These are phyloP conservation scores for Tapera naevia DNA, from an alignment of 2,797 vertebrate genomes.

Conservation along the genomic window DNA sequence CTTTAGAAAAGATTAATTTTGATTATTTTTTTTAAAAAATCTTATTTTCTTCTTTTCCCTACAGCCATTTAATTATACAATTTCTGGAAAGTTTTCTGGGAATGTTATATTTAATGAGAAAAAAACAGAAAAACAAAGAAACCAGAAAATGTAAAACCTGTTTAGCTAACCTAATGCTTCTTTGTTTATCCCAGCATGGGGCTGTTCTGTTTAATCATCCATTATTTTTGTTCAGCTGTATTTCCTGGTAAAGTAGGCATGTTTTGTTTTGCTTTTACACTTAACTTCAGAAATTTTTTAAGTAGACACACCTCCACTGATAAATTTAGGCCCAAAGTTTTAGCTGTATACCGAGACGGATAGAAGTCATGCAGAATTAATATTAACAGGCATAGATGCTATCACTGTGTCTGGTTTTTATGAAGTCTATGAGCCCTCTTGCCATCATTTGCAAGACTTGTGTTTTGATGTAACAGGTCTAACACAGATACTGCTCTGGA, in stretches of 20 bases:
- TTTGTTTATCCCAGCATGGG: background rate
- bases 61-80: background rate
- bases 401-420: background rate
- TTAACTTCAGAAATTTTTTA: background rate
- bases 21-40: background rate
- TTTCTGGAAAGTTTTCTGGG: background rate
- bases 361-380: background rate
- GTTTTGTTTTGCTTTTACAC: background rate
- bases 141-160: background rate
- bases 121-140: background rate
- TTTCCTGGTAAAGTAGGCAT: background rate
- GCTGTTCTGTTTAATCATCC: background rate
- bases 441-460: background rate
- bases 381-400: background rate
- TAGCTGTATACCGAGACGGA: background rate
- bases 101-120: background rate
- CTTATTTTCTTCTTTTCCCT: background rate
- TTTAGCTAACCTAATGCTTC: background rate
- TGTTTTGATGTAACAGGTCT: background rate
- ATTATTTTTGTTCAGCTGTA: background rate
- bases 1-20: background rate
- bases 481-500: background rate
- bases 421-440: background rate
- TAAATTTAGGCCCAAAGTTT: background rate
- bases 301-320: background rate